These are phyloP conservation scores for Ploceus nigricollis DNA, from an alignment of 2,113 vertebrate species.

Conservation along the genomic window DNA sequence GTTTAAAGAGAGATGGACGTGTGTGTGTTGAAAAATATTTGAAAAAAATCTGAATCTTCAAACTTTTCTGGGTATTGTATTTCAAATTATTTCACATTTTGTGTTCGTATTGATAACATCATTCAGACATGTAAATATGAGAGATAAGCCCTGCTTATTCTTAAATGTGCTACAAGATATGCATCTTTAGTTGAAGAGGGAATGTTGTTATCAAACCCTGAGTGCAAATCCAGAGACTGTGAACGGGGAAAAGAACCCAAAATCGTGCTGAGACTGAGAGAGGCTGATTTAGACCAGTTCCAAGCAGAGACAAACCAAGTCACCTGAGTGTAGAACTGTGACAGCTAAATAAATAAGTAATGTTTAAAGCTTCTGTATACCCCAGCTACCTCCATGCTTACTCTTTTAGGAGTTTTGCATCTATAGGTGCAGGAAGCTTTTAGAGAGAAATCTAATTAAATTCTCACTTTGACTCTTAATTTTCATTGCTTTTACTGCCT, in stretches of 20 bases:
- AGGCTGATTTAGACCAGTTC: neutral
- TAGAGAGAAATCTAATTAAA: neutral
- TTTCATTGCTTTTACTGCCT: neutral
- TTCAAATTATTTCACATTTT: neutral
- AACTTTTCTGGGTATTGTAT: neutral
- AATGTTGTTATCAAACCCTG: neutral
- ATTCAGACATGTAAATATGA: neutral
- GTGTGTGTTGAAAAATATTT: neutral
- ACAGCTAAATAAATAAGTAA: neutral
- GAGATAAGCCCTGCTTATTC: neutral
- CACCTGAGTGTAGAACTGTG: neutral
- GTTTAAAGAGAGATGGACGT: neutral
- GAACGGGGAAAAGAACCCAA: neutral
- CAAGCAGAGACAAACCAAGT: neutral
- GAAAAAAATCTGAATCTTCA: neutral
- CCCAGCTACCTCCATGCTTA: neutral
- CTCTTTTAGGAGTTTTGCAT: neutral
- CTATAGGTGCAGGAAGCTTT: neutral
- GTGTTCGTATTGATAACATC: neutral
- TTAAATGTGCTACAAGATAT: neutral
- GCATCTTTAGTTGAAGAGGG: neutral
- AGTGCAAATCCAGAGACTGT: neutral
- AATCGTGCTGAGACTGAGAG: neutral
- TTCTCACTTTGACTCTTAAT: neutral
- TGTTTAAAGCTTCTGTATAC: neutral